phyloP scores from a whole-genome alignment of 2,113 vertebrate species.

The Anguilla rostrata region DNA sequence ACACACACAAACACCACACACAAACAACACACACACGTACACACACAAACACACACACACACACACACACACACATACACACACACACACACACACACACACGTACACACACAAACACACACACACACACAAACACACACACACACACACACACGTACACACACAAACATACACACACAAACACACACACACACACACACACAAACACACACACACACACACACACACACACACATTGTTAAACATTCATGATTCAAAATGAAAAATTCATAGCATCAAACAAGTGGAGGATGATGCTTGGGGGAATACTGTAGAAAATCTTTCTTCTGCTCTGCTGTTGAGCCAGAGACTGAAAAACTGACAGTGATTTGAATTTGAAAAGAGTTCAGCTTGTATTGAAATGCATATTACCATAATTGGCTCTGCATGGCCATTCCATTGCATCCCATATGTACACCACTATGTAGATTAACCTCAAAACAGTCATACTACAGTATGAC shows the following conservation, averaged over 20 bases:
- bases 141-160: no score
- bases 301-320: neutral
- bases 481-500: neutral
- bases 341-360: neutral
- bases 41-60: no score
- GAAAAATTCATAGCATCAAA: conserved; percentile 15
- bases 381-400: neutral
- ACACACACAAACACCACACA: neutral
- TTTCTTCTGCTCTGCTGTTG: neutral
- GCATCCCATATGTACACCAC: neutral
- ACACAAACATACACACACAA: no score
- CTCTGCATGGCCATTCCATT: neutral
- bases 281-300: conserved; percentile 15
- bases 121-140: no score
- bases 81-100: no score
- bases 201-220: neutral
- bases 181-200: neutral
- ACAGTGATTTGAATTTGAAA: neutral
- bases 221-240: conserved; percentile 2
- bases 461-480: neutral
- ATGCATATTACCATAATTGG: neutral
- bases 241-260: conserved; percentile 21
- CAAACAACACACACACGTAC: neutral
- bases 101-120: no score
- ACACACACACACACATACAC: no score